Percentiles rank a stretch among this genome's conserved stretches.
phyloP scores from a whole-genome alignment of 2,888 invertebrate species.

The Phyllotreta cruciferae region DNA sequence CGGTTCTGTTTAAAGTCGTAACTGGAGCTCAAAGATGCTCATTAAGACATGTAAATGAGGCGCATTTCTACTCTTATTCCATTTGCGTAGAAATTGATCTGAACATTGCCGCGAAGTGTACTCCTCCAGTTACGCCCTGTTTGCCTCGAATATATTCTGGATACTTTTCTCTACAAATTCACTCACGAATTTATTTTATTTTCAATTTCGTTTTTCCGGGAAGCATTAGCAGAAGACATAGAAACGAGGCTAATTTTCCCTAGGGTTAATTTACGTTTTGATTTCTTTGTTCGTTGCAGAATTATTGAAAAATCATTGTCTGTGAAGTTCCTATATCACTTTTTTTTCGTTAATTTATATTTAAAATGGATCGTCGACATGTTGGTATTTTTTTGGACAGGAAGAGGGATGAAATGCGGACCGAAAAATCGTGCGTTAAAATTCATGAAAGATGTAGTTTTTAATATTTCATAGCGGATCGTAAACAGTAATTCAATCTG shows the following conservation, averaged over 20 bases:
- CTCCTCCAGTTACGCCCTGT: slow-evolving; percentile 36
- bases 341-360: too few species aligned
- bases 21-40: slow-evolving; percentile 58
- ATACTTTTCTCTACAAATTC: slow-evolving; percentile 27
- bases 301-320: too few species aligned
- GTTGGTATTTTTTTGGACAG: slow-evolving; percentile 7
- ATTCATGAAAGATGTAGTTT: slow-evolving; percentile 35
- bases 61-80: slow-evolving; percentile 59
- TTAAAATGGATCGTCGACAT: slow-evolving; percentile 4
- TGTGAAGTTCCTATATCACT: too few species aligned
- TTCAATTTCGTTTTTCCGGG: slow-evolving; percentile 22
- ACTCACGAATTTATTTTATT: slow-evolving; percentile 23
- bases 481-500: slow-evolving; percentile 50
- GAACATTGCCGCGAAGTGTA: slow-evolving; percentile 43
- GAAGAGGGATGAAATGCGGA: slow-evolving; percentile 14
- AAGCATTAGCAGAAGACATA: slow-evolving; percentile 9
- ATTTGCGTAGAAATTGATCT: slow-evolving; percentile 57
- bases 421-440: slow-evolving; percentile 26
- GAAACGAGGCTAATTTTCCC: neutral
- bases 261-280: too few species aligned
- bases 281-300: too few species aligned
- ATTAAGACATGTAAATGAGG: slow-evolving; percentile 60
- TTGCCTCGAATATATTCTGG: slow-evolving; percentile 38
- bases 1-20: slow-evolving; percentile 48
- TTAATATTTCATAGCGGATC: slow-evolving; percentile 43